Percentiles rank a stretch among this genome's conserved stretches.
phyloP scores from a whole-genome alignment of 2,797 vertebrate species.

The Gallinago nigripennis region DNA sequence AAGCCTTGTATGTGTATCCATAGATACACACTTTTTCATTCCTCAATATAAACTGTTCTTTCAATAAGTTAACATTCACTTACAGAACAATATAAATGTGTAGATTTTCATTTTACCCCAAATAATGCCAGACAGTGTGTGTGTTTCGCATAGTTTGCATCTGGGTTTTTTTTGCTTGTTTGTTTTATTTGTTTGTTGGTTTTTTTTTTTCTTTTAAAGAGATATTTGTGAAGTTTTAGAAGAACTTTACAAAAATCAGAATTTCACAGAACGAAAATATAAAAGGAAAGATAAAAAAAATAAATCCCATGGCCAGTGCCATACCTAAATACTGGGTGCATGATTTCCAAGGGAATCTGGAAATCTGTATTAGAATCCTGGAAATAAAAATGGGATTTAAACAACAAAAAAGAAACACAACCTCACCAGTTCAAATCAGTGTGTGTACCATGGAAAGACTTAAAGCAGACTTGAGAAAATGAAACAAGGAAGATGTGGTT shows the following conservation, averaged over 20 bases:
- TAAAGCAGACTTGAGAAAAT: neutral
- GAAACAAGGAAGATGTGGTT: neutral
- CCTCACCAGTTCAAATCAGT: neutral
- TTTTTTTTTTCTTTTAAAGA: neutral
- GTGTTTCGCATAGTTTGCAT: neutral
- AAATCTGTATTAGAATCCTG: neutral
- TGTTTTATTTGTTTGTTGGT: neutral
- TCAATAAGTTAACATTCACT: neutral
- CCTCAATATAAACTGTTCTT: neutral
- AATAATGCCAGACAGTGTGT: neutral
- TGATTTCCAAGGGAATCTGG: neutral
- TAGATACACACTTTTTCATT: neutral
- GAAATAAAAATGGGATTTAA: neutral
- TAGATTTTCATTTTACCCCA: neutral
- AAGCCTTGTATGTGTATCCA: neutral
- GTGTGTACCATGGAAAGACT: neutral
- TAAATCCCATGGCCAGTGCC: neutral
- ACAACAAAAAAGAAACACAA: neutral
- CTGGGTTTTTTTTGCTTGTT: neutral
- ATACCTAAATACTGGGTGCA: neutral
- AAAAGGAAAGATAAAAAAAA: neutral
- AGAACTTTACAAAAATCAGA: neutral
- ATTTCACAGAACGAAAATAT: neutral
- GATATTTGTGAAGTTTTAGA: neutral
- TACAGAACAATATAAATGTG: neutral